Conservation (phyloP, 2,888 invertebrate genomes). For the Pammene fasciana region DNA sequence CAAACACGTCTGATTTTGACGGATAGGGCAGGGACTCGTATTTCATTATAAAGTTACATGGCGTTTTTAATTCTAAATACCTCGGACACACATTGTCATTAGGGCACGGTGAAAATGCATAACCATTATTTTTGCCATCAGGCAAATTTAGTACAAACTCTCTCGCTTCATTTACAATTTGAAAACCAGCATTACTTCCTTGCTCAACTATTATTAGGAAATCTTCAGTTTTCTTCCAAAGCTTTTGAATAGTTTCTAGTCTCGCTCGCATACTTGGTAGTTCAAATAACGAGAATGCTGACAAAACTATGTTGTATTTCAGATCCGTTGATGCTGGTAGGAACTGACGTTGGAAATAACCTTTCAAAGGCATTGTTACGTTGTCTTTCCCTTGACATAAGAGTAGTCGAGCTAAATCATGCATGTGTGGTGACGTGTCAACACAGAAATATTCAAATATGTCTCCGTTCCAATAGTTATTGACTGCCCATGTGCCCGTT, state of each 20-base stretch:
- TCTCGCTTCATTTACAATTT: slow-evolving; percentile 92
- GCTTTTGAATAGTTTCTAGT: slow-evolving; percentile 86
- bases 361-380: slow-evolving; percentile 82
- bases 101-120: slow-evolving; percentile 94
- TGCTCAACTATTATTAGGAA: slow-evolving; percentile 93
- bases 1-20: slow-evolving; percentile 64
- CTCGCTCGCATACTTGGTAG: slow-evolving; percentile 86
- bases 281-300: slow-evolving; percentile 92
- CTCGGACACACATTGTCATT: slow-evolving; percentile 92
- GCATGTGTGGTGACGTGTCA: slow-evolving; percentile 92
- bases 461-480: slow-evolving; percentile 86
- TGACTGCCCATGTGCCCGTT: slow-evolving; percentile 93
- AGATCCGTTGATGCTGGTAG: slow-evolving; percentile 85
- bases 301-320: slow-evolving; percentile 91
- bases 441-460: slow-evolving; percentile 93
- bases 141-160: slow-evolving; percentile 88
- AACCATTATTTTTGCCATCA: slow-evolving; percentile 69
- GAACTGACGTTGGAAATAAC: slow-evolving; percentile 91
- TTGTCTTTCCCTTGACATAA: slow-evolving; percentile 86
- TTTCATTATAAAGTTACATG: slow-evolving; percentile 89
- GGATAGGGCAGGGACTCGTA: slow-evolving; percentile 84
- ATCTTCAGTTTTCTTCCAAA: slow-evolving; percentile 94
- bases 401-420: slow-evolving; percentile 89
- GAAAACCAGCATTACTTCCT: slow-evolving; percentile 92
- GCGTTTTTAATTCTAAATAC: slow-evolving; percentile 84